These are phyloP conservation scores for Campylorhamphus procurvoides DNA, from an alignment of 2,113 vertebrate genomes.

Conservation along the genomic window DNA sequence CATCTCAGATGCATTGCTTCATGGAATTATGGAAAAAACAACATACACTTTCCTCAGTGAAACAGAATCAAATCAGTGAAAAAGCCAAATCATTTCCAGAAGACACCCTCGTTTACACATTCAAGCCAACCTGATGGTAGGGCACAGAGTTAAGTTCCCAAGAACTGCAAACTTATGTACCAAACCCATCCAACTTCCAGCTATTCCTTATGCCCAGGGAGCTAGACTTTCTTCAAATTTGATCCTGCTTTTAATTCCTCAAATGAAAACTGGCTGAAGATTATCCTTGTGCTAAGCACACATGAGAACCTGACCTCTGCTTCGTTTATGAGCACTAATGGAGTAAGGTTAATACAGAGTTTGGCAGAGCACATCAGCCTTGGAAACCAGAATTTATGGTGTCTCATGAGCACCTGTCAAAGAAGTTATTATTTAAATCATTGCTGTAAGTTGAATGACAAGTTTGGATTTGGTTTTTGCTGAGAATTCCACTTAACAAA, in stretches of 20 bases:
- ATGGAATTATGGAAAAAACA: neutral
- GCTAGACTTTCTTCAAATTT: neutral
- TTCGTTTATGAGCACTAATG: neutral
- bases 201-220: neutral
- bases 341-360: neutral
- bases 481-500: neutral
- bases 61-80: neutral
- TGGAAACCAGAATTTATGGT: neutral
- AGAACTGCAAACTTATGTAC: fast-evolving
- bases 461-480: neutral
- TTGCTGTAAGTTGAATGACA: neutral
- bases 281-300: neutral
- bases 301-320: neutral
- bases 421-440: neutral
- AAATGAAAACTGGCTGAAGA: neutral
- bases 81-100: neutral
- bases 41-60: neutral
- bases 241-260: neutral
- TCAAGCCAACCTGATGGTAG: neutral
- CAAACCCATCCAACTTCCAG: neutral
- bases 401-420: neutral
- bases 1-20: neutral
- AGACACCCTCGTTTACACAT: neutral
- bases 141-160: neutral
- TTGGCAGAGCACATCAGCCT: neutral